Conservation (phyloP, 2,888 invertebrate genomes). For the Macaria liturata region DNA sequence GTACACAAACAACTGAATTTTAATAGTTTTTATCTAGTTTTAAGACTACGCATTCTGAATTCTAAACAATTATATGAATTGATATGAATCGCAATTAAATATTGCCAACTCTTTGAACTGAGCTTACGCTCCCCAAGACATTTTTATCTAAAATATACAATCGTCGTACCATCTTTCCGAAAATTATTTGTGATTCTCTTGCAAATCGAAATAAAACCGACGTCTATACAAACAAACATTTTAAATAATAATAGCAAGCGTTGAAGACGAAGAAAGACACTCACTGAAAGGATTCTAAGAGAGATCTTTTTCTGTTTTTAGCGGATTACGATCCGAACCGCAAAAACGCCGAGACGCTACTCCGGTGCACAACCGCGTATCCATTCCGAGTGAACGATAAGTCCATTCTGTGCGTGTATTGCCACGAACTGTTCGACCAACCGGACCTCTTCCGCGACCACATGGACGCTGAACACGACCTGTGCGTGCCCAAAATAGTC, state of each 20-base stretch:
- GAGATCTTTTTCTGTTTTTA: conserved; percentile 68
- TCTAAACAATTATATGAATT: background rate
- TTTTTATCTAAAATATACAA: conserved; percentile 5
- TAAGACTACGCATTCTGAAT: background rate
- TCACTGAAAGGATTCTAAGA: conserved; percentile 24
- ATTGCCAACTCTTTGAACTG: conserved; percentile 18
- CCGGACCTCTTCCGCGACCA: conserved; percentile 61
- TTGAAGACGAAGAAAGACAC: too few relatives aligned
- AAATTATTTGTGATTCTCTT: background rate
- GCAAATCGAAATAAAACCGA: too few relatives aligned
- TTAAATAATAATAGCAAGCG: too few relatives aligned
- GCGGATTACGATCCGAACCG: conserved; percentile 69
- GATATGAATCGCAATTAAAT: conserved; percentile 3
- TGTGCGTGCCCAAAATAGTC: conserved; percentile 62
- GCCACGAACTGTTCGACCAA: conserved; percentile 67
- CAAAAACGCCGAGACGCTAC: conserved; percentile 66
- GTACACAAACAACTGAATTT: conserved; percentile 21
- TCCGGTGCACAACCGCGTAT: conserved; percentile 70
- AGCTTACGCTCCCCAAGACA: conserved; percentile 18
- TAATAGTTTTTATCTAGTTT: conserved; percentile 12
- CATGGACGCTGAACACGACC: conserved; percentile 63
- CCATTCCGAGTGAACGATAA: conserved; percentile 75
- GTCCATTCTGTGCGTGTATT: conserved; percentile 73
- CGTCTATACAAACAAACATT: too few relatives aligned
- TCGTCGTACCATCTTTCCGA: conserved; percentile 8